phyloP scores from a whole-genome alignment of 2,888 invertebrate genomes.

The Melinaea menophilus region DNA sequence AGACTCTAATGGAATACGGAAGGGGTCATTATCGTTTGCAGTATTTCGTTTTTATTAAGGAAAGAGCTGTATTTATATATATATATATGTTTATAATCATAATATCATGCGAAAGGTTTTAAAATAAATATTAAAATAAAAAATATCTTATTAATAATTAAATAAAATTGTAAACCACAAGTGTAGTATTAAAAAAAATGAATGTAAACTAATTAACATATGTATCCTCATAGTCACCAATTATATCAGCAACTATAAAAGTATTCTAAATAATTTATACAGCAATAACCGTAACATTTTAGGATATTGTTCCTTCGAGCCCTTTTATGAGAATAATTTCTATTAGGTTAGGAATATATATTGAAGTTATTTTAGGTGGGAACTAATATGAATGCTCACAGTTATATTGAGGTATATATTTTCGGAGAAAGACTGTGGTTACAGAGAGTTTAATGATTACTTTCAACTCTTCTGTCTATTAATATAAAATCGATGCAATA shows the following conservation, averaged over 20 bases:
- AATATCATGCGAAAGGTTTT: too few relatives aligned
- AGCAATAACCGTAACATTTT: slow-evolving; percentile 14
- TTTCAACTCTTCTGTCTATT: too few relatives aligned
- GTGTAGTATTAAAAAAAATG: background rate
- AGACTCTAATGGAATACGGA: background rate
- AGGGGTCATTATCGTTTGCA: slow-evolving; percentile 13
- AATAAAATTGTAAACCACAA: background rate
- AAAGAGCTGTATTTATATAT: slow-evolving; percentile 18
- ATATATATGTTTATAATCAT: background rate
- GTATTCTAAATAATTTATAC: background rate
- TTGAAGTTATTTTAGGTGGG: background rate
- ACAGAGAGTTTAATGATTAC: too few relatives aligned
- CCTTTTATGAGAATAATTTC: slow-evolving; percentile 11
- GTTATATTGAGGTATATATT: background rate
- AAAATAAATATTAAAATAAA: background rate
- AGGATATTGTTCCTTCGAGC: slow-evolving; percentile 15
- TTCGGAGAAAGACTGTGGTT: background rate
- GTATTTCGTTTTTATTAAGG: slow-evolving; percentile 17
- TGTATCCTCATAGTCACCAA: background rate
- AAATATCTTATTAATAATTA: background rate
- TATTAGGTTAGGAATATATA: background rate
- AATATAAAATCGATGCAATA: too few relatives aligned
- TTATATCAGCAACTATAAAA: background rate
- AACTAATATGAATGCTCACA: background rate
- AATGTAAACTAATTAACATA: background rate